phyloP scores from a whole-genome alignment of 1,140 invertebrate species.

The Drosophila kepulauana region DNA sequence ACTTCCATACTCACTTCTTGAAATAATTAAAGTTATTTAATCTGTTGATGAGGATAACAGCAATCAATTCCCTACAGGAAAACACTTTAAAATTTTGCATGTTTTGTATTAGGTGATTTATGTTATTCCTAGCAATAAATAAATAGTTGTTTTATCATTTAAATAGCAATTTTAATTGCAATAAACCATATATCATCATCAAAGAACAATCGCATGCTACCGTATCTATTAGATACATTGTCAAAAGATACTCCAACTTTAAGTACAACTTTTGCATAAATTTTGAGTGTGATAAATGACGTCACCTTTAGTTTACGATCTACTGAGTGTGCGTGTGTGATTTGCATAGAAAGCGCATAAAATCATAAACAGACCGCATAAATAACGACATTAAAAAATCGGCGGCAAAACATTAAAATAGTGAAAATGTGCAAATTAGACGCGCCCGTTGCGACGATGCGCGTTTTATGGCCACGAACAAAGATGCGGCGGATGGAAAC shows the following conservation, averaged over 20 bases:
- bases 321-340: constrained; percentile 22
- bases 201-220: neutral
- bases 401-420: constrained; percentile 69
- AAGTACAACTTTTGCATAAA: constrained; percentile 28
- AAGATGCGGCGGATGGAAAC: constrained; percentile 59
- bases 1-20: no score
- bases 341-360: constrained; percentile 81
- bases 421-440: constrained; percentile 84
- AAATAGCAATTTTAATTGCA: constrained; percentile 16
- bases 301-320: constrained; percentile 67
- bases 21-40: no score
- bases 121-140: neutral
- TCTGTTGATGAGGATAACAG: no score
- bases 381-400: constrained; percentile 76
- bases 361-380: constrained; percentile 76
- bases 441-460: constrained; percentile 52
- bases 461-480: constrained; percentile 60
- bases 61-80: no score
- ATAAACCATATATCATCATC: constrained; percentile 18
- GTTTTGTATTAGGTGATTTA: neutral
- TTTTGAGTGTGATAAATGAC: constrained; percentile 68
- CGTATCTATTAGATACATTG: neutral
- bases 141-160: neutral
- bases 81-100: no score
- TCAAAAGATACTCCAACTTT: constrained; percentile 3